Percentiles rank a stretch among this genome's conserved stretches.
These are phyloP conservation scores for Illadopsis cleaveri DNA, from an alignment of 2,113 vertebrate species.

Conservation along the genomic window DNA sequence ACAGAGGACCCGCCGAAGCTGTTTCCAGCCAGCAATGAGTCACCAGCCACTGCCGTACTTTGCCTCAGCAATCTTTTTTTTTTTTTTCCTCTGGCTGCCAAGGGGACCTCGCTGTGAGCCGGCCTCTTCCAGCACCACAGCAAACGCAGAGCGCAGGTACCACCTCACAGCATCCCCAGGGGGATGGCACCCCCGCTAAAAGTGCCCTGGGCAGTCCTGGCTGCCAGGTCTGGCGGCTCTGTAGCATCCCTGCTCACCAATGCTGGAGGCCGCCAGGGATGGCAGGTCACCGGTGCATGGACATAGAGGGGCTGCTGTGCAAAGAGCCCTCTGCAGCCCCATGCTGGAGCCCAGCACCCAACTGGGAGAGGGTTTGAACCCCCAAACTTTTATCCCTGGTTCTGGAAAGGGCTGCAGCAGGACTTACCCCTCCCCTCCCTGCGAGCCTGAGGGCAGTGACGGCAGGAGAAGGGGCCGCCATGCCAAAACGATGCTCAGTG, in stretches of 20 bases:
- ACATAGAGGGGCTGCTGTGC: not conserved
- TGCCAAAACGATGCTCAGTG: accelerated
- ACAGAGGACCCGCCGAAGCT: not conserved
- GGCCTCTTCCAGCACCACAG: not conserved
- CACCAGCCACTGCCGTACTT: constrained; percentile 8
- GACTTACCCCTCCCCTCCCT: not conserved
- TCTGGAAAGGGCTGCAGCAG: not conserved
- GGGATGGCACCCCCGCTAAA: not conserved
- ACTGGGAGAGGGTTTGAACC: not conserved
- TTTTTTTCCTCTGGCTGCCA: not conserved
- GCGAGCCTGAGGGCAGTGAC: not conserved
- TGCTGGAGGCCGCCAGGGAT: not conserved
- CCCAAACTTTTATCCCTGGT: not conserved
- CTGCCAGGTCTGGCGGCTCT: not conserved
- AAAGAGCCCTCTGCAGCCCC: not conserved
- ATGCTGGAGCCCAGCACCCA: not conserved
- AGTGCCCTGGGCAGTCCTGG: not conserved
- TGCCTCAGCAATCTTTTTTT: not conserved
- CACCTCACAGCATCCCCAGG: not conserved
- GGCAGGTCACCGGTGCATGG: not conserved
- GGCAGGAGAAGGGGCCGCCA: not conserved
- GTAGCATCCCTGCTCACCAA: not conserved
- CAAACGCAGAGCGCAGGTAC: not conserved
- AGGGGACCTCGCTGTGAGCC: not conserved
- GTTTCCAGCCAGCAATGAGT: constrained; percentile 52